These are phyloP conservation scores for Coleophora deauratella DNA, from an alignment of 2,888 invertebrate genomes.

Conservation along the genomic window DNA sequence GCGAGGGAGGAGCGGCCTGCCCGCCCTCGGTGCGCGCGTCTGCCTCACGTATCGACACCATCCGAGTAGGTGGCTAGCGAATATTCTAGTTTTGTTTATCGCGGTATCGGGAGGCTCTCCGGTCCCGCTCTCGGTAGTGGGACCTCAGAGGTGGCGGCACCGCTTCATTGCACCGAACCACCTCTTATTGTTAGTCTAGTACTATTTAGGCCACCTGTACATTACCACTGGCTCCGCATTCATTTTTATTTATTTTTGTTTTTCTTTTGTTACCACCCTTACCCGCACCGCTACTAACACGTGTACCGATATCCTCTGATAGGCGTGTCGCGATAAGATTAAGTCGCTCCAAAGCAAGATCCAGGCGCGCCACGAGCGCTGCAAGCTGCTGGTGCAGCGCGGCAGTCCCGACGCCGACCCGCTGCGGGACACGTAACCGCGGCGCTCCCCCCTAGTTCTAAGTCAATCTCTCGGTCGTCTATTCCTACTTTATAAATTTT, in stretches of 20 bases:
- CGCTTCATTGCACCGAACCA: constrained; percentile 31
- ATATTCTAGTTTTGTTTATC: constrained; percentile 60
- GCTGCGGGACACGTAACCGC: constrained; percentile 76
- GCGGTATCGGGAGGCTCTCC: constrained; percentile 33
- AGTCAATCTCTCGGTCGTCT: constrained; percentile 44
- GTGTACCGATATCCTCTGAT: constrained; percentile 62
- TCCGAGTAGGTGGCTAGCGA: constrained; percentile 47
- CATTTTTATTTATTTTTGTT: constrained; percentile 40
- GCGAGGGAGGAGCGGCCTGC: neutral
- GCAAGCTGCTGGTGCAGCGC: constrained; percentile 89
- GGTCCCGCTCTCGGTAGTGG: constrained; percentile 21
- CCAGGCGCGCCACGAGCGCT: constrained; percentile 89
- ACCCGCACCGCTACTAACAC: constrained; percentile 53
- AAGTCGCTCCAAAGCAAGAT: constrained; percentile 91
- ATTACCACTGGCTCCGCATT: constrained; percentile 43
- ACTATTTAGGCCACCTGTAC: constrained; percentile 28
- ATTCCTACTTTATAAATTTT: constrained; percentile 52
- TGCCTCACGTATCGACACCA: constrained; percentile 29
- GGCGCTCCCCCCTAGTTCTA: constrained; percentile 38
- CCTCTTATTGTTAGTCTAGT: constrained; percentile 17
- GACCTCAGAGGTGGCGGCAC: constrained; percentile 31
- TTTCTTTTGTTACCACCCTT: constrained; percentile 56
- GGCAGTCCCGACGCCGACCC: constrained; percentile 88
- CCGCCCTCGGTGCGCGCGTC: neutral
- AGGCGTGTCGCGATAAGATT: constrained; percentile 90